A percentile compares a stretch with the other conserved stretches of the same genome.
Conservation (phyloP, 2,797 vertebrate genomes). For the Lacerta bilineata region DNA sequence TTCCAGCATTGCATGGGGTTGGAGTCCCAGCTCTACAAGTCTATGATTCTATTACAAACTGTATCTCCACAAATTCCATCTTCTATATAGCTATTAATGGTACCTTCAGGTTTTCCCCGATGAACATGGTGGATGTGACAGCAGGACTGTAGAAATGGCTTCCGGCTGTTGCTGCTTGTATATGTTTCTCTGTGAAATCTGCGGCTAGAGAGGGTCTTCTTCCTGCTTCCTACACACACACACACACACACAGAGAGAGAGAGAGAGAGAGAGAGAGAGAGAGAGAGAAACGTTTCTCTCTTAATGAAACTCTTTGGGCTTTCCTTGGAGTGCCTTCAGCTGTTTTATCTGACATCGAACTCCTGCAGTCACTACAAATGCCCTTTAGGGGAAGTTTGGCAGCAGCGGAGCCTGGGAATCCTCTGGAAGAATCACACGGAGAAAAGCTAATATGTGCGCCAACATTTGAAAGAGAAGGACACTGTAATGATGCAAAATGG, state of each 20-base stretch:
- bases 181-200: neutral
- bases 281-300: no score
- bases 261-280: no score
- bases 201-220: neutral
- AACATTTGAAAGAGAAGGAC: neutral
- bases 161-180: neutral
- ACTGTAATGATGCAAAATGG: neutral
- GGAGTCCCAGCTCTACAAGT: no score
- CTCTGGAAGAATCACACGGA: neutral
- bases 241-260: neutral
- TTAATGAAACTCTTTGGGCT: neutral
- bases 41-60: neutral
- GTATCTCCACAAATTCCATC: neutral
- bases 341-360: neutral
- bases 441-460: neutral
- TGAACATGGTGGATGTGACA: neutral
- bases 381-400: no score
- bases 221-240: no score
- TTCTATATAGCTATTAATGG: neutral
- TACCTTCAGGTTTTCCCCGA: neutral
- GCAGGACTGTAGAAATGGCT: neutral
- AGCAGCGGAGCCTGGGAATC: neutral
- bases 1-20: no score
- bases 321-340: neutral
- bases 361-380: no score